Evolutionary conservation across 2,797 vertebrate species (phyloP).

Genomic region (Pantherophis alleghaniensis): DNA sequence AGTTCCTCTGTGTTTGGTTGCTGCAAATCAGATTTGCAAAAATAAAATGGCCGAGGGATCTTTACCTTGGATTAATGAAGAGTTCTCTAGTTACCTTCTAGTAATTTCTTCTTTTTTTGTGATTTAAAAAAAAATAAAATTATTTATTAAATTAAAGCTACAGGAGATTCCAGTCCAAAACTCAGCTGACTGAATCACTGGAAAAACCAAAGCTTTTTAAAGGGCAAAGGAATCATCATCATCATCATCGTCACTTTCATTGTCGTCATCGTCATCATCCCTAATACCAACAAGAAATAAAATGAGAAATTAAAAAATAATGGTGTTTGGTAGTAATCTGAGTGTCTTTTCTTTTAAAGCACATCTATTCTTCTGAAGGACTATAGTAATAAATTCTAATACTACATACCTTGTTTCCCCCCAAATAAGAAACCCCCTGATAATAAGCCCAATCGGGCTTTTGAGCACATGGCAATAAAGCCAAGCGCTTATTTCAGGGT

Average conservation of each 20-base stretch:
- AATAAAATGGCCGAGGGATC: background rate
- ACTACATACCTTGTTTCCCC: background rate
- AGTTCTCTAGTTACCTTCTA: background rate
- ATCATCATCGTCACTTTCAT: background rate
- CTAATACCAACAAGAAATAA: background rate
- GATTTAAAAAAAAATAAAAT: too few species aligned
- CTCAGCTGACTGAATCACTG: background rate
- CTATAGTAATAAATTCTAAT: background rate
- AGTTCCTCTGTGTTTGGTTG: background rate
- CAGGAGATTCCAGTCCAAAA: background rate
- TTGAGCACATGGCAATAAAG: too few species aligned
- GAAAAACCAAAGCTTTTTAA: background rate
- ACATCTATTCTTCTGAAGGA: background rate
- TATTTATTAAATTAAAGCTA: background rate
- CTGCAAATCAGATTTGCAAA: background rate
- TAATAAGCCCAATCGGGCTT: too few species aligned
- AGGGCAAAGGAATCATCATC: background rate
- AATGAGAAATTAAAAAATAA: background rate
- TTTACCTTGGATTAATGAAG: background rate
- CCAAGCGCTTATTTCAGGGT: too few species aligned
- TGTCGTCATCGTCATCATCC: background rate
- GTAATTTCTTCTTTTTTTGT: background rate
- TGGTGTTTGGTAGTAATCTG: slow-evolving; percentile 2
- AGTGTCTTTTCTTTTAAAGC: background rate
- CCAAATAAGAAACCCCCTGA: too few species aligned